A percentile compares a stretch with the other conserved stretches of the same genome.
phyloP scores from a whole-genome alignment of 2,113 vertebrate species.

The Lathamus discolor region DNA sequence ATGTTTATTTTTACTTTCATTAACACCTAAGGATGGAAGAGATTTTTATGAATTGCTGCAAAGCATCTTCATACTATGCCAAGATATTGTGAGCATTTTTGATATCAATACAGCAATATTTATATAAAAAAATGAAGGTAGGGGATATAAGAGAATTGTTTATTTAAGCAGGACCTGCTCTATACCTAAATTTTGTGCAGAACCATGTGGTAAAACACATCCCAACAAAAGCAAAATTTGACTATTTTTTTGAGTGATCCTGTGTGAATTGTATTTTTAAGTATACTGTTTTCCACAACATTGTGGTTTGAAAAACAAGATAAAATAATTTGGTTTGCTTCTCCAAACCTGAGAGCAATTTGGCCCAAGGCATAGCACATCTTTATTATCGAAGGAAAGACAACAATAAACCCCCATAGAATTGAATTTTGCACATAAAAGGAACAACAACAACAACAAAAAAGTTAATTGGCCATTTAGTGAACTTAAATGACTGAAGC shows the following conservation, averaged over 20 bases:
- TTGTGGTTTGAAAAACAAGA: not conserved
- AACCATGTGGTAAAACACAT: not conserved
- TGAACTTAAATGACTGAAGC: not conserved
- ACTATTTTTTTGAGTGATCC: not conserved
- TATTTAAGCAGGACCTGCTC: not conserved
- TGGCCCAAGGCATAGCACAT: not conserved
- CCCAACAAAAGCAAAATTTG: not conserved
- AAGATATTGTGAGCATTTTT: not conserved
- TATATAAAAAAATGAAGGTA: not conserved
- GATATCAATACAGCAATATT: not conserved
- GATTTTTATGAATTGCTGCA: not conserved
- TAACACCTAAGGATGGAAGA: not conserved
- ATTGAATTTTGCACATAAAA: not conserved
- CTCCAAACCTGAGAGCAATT: not conserved
- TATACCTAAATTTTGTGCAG: not conserved
- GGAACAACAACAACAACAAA: not conserved
- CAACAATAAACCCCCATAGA: rapidly evolving
- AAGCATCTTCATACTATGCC: not conserved
- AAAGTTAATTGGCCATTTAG: not conserved
- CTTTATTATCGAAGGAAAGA: not conserved
- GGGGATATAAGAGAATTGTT: not conserved
- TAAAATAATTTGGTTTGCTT: not conserved
- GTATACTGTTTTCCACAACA: not conserved
- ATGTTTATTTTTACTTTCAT: not conserved
- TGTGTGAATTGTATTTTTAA: not conserved